A percentile compares a stretch with the other conserved stretches of the same genome.
These are phyloP conservation scores for Elachura formosa DNA, from an alignment of 2,113 vertebrate genomes.

Conservation along the genomic window DNA sequence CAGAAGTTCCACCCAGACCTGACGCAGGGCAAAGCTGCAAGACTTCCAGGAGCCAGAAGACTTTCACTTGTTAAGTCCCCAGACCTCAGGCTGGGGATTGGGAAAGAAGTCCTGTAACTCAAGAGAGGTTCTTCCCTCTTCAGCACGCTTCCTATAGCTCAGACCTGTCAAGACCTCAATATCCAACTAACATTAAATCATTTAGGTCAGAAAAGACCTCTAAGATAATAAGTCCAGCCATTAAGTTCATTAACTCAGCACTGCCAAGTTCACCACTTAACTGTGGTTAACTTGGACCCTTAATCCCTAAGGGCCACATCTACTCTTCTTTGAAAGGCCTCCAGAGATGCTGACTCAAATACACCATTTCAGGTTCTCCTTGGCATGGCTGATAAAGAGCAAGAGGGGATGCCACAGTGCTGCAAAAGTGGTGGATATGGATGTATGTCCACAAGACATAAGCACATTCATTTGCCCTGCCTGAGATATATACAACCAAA, in stretches of 20 bases:
- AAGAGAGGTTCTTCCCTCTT: neutral
- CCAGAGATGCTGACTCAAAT: neutral
- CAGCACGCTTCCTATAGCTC: neutral
- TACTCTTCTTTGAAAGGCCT: neutral
- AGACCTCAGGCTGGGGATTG: neutral
- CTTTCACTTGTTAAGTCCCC: neutral
- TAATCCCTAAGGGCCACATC: neutral
- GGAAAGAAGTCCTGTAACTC: neutral
- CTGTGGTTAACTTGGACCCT: too few relatives aligned
- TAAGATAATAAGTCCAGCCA: neutral
- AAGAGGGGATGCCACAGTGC: neutral
- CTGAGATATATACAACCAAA: neutral
- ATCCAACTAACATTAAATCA: neutral
- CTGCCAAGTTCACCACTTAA: neutral
- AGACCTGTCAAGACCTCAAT: neutral
- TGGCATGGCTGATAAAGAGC: neutral
- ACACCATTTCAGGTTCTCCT: neutral
- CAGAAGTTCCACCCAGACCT: neutral
- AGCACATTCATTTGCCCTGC: rapidly evolving
- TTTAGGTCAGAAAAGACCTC: neutral
- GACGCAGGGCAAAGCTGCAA: neutral
- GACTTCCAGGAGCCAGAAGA: neutral
- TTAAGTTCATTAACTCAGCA: neutral
- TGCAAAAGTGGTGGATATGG: neutral
- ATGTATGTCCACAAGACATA: neutral